A percentile compares a stretch with the other conserved stretches of the same genome.
These are phyloP conservation scores for Drosophila heteroneura DNA, from an alignment of 2,888 invertebrate species.

Conservation along the genomic window DNA sequence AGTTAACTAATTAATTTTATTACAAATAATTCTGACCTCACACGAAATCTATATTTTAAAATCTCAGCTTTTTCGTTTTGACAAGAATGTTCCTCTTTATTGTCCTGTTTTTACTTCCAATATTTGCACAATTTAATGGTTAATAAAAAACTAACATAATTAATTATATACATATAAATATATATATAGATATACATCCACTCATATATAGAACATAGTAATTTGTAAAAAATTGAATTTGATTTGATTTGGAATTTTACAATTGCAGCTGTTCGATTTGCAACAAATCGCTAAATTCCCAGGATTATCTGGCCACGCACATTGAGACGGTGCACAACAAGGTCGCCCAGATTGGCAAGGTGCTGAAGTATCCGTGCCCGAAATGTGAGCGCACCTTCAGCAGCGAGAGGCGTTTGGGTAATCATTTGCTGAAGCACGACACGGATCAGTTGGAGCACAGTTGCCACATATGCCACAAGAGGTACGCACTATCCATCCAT, in stretches of 20 bases:
- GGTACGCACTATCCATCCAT: slow-evolving; percentile 29
- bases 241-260: neutral
- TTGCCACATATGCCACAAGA: slow-evolving; percentile 67
- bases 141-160: neutral
- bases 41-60: too few species aligned
- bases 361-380: slow-evolving; percentile 64
- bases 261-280: slow-evolving; percentile 61
- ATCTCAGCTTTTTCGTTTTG: too few species aligned
- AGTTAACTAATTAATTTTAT: too few species aligned
- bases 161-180: neutral
- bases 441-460: slow-evolving; percentile 70
- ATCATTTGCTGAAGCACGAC: slow-evolving; percentile 67
- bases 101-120: neutral
- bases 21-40: too few species aligned
- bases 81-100: too few species aligned
- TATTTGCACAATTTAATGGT: neutral
- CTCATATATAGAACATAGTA: too few species aligned
- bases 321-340: slow-evolving; percentile 75
- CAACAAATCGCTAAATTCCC: slow-evolving; percentile 70
- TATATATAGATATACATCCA: neutral
- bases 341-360: slow-evolving; percentile 61
- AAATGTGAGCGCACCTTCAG: slow-evolving; percentile 73
- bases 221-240: neutral
- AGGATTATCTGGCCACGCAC: slow-evolving; percentile 71
- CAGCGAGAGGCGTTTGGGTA: slow-evolving; percentile 63